Conservation (phyloP, 2,113 vertebrate species). For the Chrysemys picta region DNA sequence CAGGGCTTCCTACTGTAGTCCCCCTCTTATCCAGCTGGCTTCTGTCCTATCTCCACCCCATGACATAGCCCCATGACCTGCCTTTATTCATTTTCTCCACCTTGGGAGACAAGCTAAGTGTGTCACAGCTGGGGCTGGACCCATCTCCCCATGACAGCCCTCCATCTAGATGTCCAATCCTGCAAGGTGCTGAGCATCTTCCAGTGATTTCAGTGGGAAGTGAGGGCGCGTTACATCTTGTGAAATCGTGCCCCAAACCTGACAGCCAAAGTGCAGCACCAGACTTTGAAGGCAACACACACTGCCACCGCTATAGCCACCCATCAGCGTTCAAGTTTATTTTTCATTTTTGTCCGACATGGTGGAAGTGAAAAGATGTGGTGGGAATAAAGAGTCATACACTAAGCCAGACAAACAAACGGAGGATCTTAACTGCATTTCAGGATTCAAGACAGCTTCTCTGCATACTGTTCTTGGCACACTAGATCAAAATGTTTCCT, state of each 20-base stretch:
- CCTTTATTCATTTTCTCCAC: background rate
- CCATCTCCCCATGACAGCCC: background rate
- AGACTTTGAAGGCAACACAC: background rate
- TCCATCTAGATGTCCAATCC: background rate
- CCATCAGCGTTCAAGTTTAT: background rate
- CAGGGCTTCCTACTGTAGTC: background rate
- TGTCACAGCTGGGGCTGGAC: background rate
- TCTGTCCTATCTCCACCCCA: background rate
- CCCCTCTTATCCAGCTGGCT: background rate
- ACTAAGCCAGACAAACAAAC: background rate
- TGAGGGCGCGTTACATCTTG: background rate
- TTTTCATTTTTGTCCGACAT: background rate
- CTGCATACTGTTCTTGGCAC: background rate
- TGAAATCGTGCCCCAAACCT: background rate
- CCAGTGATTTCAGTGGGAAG: background rate
- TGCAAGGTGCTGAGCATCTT: background rate
- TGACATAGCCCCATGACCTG: background rate
- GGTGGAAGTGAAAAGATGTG: background rate
- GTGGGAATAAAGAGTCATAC: background rate
- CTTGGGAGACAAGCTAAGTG: background rate
- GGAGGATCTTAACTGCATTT: background rate
- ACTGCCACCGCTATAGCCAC: background rate
- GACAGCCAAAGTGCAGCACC: background rate
- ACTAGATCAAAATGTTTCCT: background rate
- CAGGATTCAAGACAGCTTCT: background rate